Conservation (phyloP, 2,113 vertebrate species). For the Rhombomys opimus region DNA sequence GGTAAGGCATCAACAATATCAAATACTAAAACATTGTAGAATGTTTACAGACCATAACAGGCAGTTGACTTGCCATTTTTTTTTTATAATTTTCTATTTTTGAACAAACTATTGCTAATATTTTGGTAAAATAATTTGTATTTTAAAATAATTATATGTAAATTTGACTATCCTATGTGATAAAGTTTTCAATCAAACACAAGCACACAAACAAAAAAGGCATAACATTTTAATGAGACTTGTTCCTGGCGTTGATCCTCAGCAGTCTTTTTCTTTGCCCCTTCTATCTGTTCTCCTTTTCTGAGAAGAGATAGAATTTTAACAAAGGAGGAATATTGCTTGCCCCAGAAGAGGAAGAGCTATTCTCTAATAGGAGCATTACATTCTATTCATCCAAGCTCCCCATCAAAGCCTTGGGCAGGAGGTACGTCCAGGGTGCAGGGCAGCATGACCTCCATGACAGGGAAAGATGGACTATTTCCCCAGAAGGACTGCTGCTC, state of each 20-base stretch:
- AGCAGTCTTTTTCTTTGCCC: background rate
- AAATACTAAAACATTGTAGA: background rate
- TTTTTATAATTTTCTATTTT: background rate
- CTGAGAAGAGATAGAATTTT: background rate
- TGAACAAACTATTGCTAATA: background rate
- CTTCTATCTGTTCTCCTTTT: background rate
- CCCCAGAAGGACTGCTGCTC: background rate
- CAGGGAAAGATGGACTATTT: background rate
- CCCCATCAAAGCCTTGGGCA: background rate
- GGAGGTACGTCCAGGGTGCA: background rate
- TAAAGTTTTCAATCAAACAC: background rate
- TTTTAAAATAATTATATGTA: slow-evolving; percentile 8
- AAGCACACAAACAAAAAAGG: background rate
- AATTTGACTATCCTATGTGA: background rate
- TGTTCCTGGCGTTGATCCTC: background rate
- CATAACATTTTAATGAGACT: background rate
- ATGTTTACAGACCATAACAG: background rate
- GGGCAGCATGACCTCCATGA: background rate
- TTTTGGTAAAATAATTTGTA: background rate
- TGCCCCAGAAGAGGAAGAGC: background rate
- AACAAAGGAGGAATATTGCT: background rate
- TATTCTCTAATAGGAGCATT: no score
- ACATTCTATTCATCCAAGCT: background rate
- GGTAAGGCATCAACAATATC: background rate
- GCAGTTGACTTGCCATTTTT: background rate